Evolutionary conservation across 2,113 vertebrate genomes (phyloP), one percentile per base, ranked within the genome.

Genomic region (Sprattus sprattus): DNA sequence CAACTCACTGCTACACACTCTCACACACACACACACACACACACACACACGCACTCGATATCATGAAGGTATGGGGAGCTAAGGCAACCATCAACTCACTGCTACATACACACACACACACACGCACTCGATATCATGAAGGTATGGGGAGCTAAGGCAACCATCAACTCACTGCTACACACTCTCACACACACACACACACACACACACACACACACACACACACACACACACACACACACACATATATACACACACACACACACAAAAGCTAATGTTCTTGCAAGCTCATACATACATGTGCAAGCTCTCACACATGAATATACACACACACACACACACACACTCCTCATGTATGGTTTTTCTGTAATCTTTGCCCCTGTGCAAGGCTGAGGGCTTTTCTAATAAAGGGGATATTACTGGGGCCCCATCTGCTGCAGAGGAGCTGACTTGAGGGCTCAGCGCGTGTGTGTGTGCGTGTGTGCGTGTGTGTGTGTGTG

Each of bases 111-210:
- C 67, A 32, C 25, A 78, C 25, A 71, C n/a, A 71, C 64, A n/a
- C n/a, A n/a, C n/a, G n/a, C n/a, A n/a, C 95, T 99, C 50, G 98
- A 99, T 92, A 99, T 99, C 78, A 99, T 99, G 98, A 99, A 99
- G 97, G 98, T 99, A 75, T n/a, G 13, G 28, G 44, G 6, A 54
- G n/a, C 57, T 8, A 20, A 39, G 9, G 25, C 67, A 25, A 39
- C 6, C 75, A 11, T 11, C 0, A 18, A 78, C 60, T 22, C 80
- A 82, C 80, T 45, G 32, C 18, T 25, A 39, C 32, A 50, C 67
- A 75, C 28, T 39, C 60, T 64, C 7, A 20, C 57, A 64, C 57
- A 20, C 5, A 64, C 57, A 64, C 18, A 13, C 64, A 71, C 64
- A 13, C 25, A 67, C n/a, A 28, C 64, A 9, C 64, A n/a, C n/a